phyloP scores from a whole-genome alignment of 2,113 vertebrate species.

The Marcusenius ussheri region DNA sequence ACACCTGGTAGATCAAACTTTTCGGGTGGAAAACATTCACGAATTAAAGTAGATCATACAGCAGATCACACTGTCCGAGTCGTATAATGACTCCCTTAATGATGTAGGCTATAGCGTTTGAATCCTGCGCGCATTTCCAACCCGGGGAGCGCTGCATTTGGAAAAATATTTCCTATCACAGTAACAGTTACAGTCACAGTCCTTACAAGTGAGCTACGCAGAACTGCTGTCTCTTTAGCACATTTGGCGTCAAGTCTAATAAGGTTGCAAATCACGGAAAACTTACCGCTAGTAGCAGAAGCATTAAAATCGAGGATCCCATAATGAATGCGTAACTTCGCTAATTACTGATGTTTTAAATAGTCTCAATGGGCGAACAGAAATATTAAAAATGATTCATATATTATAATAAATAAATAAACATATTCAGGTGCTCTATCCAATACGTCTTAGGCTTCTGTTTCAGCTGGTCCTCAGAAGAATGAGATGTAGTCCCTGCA shows the following conservation, averaged over 20 bases:
- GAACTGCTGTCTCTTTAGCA: background rate
- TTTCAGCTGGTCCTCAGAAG: background rate
- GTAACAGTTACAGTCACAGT: background rate
- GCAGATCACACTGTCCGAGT: background rate
- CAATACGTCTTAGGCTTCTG: background rate
- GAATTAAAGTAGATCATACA: background rate
- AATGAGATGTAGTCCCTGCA: constrained; percentile 7
- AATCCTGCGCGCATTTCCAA: background rate
- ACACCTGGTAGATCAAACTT: background rate
- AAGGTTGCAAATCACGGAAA: background rate
- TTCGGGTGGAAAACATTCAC: background rate
- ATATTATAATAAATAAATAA: background rate
- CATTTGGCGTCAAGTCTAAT: background rate
- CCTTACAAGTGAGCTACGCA: background rate
- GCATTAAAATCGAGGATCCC: constrained; percentile 8
- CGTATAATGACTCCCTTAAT: background rate
- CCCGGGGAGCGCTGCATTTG: background rate
- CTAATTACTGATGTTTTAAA: background rate
- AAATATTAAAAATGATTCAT: constrained; percentile 7
- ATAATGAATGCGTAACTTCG: background rate
- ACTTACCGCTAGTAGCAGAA: constrained; percentile 13
- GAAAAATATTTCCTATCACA: background rate
- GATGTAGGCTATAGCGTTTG: background rate
- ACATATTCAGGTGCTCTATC: background rate
- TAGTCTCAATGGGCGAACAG: background rate